Conservation (phyloP, 2,888 invertebrate species). For the Drosophila limbata region DNA sequence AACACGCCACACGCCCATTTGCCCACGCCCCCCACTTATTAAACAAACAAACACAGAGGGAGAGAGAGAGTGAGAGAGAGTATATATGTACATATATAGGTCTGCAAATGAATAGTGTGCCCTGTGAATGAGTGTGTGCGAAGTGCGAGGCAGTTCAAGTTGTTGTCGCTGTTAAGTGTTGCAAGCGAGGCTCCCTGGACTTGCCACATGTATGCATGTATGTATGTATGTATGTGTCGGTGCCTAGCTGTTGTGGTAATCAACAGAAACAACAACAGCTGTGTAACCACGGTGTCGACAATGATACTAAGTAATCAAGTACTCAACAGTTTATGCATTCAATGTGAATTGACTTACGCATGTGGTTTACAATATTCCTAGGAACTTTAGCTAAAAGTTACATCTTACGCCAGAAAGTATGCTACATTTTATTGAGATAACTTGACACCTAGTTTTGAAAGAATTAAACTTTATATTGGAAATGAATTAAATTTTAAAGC, state of each 20-base stretch:
- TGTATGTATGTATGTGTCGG: neutral
- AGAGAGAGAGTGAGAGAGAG: neutral
- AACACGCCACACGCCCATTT: slow-evolving; percentile 56
- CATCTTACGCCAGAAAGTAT: neutral
- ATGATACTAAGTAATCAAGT: slow-evolving; percentile 19
- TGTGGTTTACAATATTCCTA: neutral
- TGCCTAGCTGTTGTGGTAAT: slow-evolving; percentile 11
- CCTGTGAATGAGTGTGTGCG: slow-evolving; percentile 30
- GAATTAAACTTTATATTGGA: too few relatives aligned
- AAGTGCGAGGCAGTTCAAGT: slow-evolving; percentile 48
- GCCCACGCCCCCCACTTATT: slow-evolving; percentile 68
- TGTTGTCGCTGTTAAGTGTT: slow-evolving; percentile 46
- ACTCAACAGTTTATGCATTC: slow-evolving; percentile 14
- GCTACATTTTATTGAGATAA: neutral
- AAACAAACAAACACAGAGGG: slow-evolving; percentile 47
- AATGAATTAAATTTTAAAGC: too few relatives aligned
- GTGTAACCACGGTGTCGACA: slow-evolving; percentile 21
- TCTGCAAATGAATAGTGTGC: slow-evolving; percentile 77
- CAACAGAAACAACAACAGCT: slow-evolving; percentile 16
- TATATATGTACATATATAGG: slow-evolving; percentile 24
- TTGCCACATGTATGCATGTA: slow-evolving; percentile 7
- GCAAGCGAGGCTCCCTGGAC: slow-evolving; percentile 14
- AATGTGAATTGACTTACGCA: slow-evolving; percentile 21
- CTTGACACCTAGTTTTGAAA: too few relatives aligned
- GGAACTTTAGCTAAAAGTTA: neutral